Base-by-base conservation (phyloP, 2,888 invertebrate species). In the Callinectes sapidus region DNA sequence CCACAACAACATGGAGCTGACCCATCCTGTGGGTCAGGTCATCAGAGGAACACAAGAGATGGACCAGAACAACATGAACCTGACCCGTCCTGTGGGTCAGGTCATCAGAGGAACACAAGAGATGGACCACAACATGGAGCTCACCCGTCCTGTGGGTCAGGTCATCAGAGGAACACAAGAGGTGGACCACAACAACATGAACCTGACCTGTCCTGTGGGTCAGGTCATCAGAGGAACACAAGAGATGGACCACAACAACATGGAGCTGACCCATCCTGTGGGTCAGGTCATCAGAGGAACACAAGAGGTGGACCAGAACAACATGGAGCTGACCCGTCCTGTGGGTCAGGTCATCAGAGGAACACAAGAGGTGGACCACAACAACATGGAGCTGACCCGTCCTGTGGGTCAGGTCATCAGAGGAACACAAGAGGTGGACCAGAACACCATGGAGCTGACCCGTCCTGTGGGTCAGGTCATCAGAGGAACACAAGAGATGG, bases 391-490 rank as follows among this genome's bases (percentile, higher is more conserved):
- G 13, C 14, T 81, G 81, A 81, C 35, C 14, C 14, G 5, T 81
- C 81, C 81, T 81, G 32, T 81, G 14, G 32, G 35, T 32, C 81
- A 81, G 35, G 81, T 35, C 81, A 81, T 18, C 10, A 81, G 13
- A 14, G 1, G 8, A 28, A 6, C n/a, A 2, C n/a, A 81, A 35
- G n/a, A 18, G 8, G n/a, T n/a, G 28, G n/a, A 28, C 71, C 71
- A 71, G 28, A 71, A 32, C 32, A n/a, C n/a, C n/a, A 35, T 81
- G 81, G 81, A 81, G 32, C 35, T 81, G 81, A 81, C 81, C 81
- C 35, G 81, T 81, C 81, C 61, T 61, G 61, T 61, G 61, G 61
- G 61, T 61, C 61, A 61, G 61, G 61, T 61, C 61, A 61, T 18
- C 18, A 18, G 1, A 23, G 1, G 1, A 61, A 18, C 61, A 10